Conservation (phyloP, 2,888 invertebrate genomes). For the Unio delphinus region DNA sequence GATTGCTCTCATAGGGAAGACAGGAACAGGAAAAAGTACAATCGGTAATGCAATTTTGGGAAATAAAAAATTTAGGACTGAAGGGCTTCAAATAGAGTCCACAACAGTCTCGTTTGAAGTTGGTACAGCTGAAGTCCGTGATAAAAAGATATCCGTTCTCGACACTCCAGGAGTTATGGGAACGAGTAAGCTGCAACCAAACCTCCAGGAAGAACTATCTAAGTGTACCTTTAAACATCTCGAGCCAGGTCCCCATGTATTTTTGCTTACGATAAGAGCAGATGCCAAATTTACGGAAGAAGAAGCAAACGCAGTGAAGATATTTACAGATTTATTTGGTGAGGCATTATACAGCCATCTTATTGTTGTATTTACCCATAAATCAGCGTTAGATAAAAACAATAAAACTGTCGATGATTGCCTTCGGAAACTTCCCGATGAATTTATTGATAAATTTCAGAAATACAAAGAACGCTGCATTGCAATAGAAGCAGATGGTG, state of each 20-base stretch:
- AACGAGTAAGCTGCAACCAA: no score
- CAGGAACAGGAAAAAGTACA: no score
- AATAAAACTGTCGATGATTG: neutral
- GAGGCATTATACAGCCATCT: conserved; percentile 1
- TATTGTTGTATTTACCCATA: conserved; percentile 1
- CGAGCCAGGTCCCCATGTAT: neutral
- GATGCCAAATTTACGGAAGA: conserved; percentile 2
- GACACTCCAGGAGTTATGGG: no score
- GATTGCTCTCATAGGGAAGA: no score
- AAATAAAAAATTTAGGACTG: no score
- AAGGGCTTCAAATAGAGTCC: no score
- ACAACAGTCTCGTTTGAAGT: no score
- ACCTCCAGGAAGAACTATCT: neutral
- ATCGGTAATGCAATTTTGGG: no score
- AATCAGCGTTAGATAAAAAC: neutral
- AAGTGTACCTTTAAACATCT: neutral
- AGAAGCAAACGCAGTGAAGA: conserved; percentile 1
- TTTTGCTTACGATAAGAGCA: neutral
- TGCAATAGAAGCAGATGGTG: neutral
- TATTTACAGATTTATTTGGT: neutral
- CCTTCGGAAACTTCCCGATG: neutral
- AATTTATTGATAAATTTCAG: neutral
- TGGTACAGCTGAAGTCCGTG: no score
- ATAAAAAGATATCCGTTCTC: no score
- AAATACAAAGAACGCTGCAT: neutral